Evolutionary conservation across 2,888 invertebrate species (phyloP).

Genomic region (Platycnemis pennipes): DNA sequence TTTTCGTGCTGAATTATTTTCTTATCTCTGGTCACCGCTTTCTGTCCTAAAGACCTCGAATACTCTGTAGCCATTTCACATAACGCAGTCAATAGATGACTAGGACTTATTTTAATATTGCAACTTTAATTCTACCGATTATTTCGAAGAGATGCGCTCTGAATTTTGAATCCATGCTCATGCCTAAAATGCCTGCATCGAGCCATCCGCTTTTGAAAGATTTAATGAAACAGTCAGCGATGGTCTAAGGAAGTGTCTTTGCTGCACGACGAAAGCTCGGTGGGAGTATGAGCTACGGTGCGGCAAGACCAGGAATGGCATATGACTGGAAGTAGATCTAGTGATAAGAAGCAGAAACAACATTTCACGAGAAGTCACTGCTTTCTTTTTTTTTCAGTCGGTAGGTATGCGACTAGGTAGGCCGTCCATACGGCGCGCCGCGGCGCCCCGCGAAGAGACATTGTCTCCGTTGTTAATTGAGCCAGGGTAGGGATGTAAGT

Average conservation of each 20-base stretch:
- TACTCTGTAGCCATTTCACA: too few species aligned
- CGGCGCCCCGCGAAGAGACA: conserved; percentile 47
- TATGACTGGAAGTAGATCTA: not conserved
- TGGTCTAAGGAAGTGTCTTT: not conserved
- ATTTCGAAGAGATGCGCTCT: too few species aligned
- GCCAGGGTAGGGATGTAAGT: conserved; percentile 33
- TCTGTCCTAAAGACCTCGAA: too few species aligned
- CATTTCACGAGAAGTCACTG: not conserved
- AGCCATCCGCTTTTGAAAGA: not conserved
- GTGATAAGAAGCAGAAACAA: not conserved
- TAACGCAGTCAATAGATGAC: too few species aligned
- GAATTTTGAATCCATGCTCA: too few species aligned
- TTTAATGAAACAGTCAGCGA: not conserved
- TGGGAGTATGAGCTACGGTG: not conserved
- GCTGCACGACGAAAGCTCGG: not conserved
- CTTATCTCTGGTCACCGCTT: too few species aligned
- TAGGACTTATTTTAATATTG: too few species aligned
- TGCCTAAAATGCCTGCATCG: not conserved
- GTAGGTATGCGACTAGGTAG: not conserved
- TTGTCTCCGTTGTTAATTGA: conserved; percentile 47
- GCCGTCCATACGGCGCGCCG: not conserved
- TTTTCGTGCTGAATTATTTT: too few species aligned
- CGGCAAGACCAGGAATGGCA: not conserved
- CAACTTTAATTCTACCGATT: too few species aligned
- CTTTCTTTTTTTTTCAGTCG: conserved; percentile 16